Percentiles rank a stretch among this genome's conserved stretches.
phyloP scores from a whole-genome alignment of 2,113 vertebrate genomes.

The Tragelaphus scriptus region DNA sequence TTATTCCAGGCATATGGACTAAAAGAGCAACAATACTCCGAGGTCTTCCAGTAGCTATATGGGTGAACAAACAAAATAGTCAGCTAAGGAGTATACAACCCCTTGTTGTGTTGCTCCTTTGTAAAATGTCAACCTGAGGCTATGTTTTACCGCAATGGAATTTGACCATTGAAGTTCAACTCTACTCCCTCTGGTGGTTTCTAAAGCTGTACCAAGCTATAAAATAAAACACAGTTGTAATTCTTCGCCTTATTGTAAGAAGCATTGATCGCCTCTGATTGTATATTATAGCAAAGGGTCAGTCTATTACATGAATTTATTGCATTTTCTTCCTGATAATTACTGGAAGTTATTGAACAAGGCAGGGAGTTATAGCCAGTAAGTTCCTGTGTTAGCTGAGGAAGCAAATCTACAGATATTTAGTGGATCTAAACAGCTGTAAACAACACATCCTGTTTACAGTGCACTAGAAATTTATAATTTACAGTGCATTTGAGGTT shows the following conservation, averaged over 20 bases:
- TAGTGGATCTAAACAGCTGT: conserved; percentile 78
- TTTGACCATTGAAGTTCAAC: conserved; percentile 75
- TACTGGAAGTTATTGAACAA: conserved; percentile 87
- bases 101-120: conserved; percentile 51
- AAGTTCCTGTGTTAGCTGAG: conserved; percentile 79
- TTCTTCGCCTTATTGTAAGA: conserved; percentile 84
- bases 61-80: conserved; percentile 66
- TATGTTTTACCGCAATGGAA: conserved; percentile 53
- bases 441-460: conserved; percentile 80
- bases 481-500: conserved; percentile 59
- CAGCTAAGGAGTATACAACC: conserved; percentile 18
- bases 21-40: conserved; percentile 36
- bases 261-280: conserved; percentile 83
- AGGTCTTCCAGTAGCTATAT: conserved; percentile 49
- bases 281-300: conserved; percentile 83
- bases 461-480: conserved; percentile 71
- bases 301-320: conserved; percentile 86
- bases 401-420: conserved; percentile 83
- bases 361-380: conserved; percentile 80
- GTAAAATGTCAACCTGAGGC: conserved; percentile 70
- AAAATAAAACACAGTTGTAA: conserved; percentile 81
- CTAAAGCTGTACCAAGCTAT: conserved; percentile 72
- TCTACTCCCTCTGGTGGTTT: conserved; percentile 82
- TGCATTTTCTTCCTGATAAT: conserved; percentile 84
- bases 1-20: conserved; percentile 44